Base-by-base conservation (phyloP, 2,888 invertebrate species). In the Andrena camellia region DNA sequence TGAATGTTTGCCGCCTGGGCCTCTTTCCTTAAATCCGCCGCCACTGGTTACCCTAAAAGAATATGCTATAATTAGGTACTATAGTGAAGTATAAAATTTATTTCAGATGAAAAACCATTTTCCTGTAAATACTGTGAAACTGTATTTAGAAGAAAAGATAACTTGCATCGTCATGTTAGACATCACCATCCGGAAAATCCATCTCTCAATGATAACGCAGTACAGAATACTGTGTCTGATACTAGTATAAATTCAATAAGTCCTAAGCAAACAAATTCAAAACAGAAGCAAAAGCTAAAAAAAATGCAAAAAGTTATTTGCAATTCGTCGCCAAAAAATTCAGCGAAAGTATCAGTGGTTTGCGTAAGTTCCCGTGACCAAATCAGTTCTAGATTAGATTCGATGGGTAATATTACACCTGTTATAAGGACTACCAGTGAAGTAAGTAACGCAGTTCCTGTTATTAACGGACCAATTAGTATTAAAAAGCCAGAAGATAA, bases 111-210 rank as follows among this genome's bases (percentile, higher is more conserved):
- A 4, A 96, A 96, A 89, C 96, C 96, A 3, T 97, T 96, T 90
- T 95, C 95, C 26, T 98, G 98, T 92, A 95, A 95, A 83, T 95
- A 96, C 33, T 98, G 98, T 93, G 95, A 95, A 52, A 96, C 96
- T 8, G 95, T 95, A 57, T 97, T 97, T 91, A 95, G 96, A 62
- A 95, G 98, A 79, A 97, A 97, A 92, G 98, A 98, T 92, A 98
- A 97, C 92, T 95, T 97, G 80, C 95, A 96, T 81, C 95, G 97
- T 0, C 97, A 97, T 92, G 95, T 97, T 77, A 96, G 96, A 73
- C 97, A 97, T 93, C 96, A 97, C 73, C 97, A 98, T 93, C 96
- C 96, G 0, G 96, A 94, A 23, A 88, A 90, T 63, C 62, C 85
- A n/a, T 75, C 78, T 70, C 62, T 75, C 64, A 83, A 85, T 33